Conservation (phyloP, 2,888 invertebrate species). For the Drosophila niveifrons region DNA sequence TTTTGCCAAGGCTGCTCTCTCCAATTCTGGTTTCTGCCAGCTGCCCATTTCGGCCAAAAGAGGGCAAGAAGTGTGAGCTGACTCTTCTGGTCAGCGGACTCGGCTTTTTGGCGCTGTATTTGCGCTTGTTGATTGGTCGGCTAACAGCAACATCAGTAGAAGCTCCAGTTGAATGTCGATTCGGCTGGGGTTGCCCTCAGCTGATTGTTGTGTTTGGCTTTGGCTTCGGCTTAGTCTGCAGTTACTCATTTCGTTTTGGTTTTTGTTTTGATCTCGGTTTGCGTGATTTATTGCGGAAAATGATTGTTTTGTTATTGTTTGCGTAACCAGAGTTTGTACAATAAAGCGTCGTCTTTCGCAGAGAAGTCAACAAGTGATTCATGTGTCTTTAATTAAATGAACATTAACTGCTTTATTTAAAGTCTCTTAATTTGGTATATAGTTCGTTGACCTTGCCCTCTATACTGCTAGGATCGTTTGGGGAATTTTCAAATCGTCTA, state of each 20-base stretch:
- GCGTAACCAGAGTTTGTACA: constrained; percentile 16
- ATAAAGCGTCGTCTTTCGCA: constrained; percentile 19
- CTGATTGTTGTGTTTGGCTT: constrained; percentile 53
- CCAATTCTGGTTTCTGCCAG: constrained; percentile 62
- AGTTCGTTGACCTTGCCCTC: constrained; percentile 51
- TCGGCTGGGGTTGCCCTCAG: constrained; percentile 64
- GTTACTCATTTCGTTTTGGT: constrained; percentile 59
- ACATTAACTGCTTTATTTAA: constrained; percentile 32
- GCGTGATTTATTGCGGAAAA: constrained; percentile 74
- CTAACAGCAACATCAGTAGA: constrained; percentile 9
- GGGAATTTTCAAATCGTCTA: constrained; percentile 32
- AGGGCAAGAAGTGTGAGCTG: constrained; percentile 42
- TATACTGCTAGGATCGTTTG: constrained; percentile 9
- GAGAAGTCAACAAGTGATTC: constrained; percentile 73
- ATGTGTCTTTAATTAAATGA: constrained; percentile 62
- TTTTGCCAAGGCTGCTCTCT: constrained; percentile 47
- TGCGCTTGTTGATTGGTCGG: constrained; percentile 63
- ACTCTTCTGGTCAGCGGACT: constrained; percentile 50
- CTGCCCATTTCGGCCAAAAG: constrained; percentile 67
- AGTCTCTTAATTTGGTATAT: constrained; percentile 26
- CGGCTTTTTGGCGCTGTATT: constrained; percentile 64
- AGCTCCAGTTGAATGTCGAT: constrained; percentile 27
- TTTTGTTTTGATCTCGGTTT: constrained; percentile 69
- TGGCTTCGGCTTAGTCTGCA: constrained; percentile 23
- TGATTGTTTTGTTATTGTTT: constrained; percentile 56